Evolutionary conservation across 2,797 vertebrate genomes (phyloP), one percentile per base, ranked within the genome.

Genomic region (Zenarchopterus dispar): DNA sequence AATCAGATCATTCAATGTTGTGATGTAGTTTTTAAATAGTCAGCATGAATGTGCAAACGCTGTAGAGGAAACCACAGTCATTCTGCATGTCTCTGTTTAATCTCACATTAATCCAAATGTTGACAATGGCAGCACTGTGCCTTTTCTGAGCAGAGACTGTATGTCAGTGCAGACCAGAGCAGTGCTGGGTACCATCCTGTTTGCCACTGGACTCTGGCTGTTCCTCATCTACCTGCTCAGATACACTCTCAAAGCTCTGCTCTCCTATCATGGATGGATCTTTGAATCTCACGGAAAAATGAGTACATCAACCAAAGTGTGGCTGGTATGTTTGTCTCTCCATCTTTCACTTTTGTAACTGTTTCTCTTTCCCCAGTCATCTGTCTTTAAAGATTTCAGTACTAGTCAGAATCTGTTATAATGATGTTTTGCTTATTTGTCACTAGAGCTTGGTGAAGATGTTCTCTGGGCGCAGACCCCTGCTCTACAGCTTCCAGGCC

Each of bases 261-360:
- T 99, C 11, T 97, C 95, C 65, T 97, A 97, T 88, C 97, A 98
- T 0, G 94, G 94, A 0, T 99, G 97, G 97, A 96, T 99, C 88
- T 99, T 98, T 28, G 95, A 98, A 87, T 93, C 95, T 31, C 96
- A 97, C 1, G 96, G 96, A 8, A 93, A 77, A 87, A 94, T 91
- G 86, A 96, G 92, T 80, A 69, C 69, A 21, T 87, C 90, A 67
- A 97, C 96, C 77, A 94, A 88, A 85, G 54, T 95, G 73, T 99
- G 97, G 97, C 89, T 94, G 87, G 97, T 98, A 92, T 52, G 92
- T 78, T 50, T 52, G 6, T 65, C 4, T 53, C 21, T 19, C 3
- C 21, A 17, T 39, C 43, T 18, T 46, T 56, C 6, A 33, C 6
- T 50, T 6, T 8, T 13, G 52, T 15, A 62, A 15, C 48, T 70